A percentile compares a stretch with the other conserved stretches of the same genome.
Evolutionary conservation across 2,113 vertebrate species (phyloP).

Genomic region (Emydura subglobosa): DNA sequence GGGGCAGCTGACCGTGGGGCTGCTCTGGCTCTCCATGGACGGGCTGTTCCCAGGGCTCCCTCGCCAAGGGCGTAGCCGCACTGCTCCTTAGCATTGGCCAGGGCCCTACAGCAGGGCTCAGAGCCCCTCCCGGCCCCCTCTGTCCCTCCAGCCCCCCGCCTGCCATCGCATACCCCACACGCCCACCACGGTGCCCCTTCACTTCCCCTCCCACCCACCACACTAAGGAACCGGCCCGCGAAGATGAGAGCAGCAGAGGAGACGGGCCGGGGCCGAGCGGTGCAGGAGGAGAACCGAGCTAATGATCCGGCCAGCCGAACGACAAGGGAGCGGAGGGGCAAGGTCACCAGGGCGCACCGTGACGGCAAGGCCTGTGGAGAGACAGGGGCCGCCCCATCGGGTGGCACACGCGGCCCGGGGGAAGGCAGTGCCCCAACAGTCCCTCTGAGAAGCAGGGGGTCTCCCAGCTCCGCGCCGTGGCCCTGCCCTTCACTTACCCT

Average conservation of each 20-base stretch:
- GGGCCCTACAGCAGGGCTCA: background rate
- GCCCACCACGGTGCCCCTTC: background rate
- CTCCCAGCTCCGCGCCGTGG: rapidly evolving
- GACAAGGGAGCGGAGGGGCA: background rate
- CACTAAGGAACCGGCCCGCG: background rate
- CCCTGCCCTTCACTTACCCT: slow-evolving; percentile 82
- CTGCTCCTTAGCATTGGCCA: background rate
- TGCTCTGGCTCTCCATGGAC: too few species aligned
- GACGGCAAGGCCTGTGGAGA: background rate
- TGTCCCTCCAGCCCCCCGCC: background rate
- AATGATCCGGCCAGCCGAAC: background rate
- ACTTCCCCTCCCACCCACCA: background rate
- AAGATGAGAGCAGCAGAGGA: background rate
- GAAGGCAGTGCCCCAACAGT: rapidly evolving
- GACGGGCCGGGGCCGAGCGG: background rate
- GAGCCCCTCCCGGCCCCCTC: background rate
- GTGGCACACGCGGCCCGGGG: background rate
- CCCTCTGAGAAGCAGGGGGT: rapidly evolving
- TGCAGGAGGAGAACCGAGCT: background rate
- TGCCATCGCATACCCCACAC: background rate
- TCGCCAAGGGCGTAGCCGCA: background rate
- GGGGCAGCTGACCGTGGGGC: too few species aligned
- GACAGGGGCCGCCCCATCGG: background rate
- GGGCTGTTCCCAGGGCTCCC: background rate
- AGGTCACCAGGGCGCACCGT: background rate